Base-by-base conservation (phyloP, 2,888 invertebrate genomes). In the Diabrotica balteata region DNA sequence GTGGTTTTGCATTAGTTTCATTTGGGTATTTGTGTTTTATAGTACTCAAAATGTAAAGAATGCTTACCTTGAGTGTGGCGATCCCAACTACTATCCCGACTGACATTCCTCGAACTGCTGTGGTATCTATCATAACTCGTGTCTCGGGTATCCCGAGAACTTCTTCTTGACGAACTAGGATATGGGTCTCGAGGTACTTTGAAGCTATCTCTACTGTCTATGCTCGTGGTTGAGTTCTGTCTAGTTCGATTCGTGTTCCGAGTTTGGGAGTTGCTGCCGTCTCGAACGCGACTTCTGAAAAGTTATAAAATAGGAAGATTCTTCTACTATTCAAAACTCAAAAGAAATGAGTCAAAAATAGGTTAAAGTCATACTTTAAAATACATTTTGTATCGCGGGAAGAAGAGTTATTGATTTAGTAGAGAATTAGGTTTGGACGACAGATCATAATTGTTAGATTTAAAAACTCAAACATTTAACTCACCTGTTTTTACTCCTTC, bases 31-130 rank as follows among this genome's bases (percentile, higher is more conserved):
- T n/a, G n/a, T n/a, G n/a, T n/a, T n/a, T n/a, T n/a, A n/a, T n/a
- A n/a, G n/a, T n/a, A n/a, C n/a, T n/a, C 7, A 32, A 4, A 52
- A 32, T 8, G 5, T 7, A 4, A 22, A 17, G 2, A 43, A 11
- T 47, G 42, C 50, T 49, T 22, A 67, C 76, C 78, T 64, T 22
- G 17, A 61, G 83, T 80, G 49, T 72, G 82, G 71, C 86, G 80
- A 50, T 86, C 86, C 75, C 83, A 84, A 71, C 86, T 86, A 32
- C 82, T 79, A 71, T 86, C 86, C 46, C 86, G 80, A 73, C 86
- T 86, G 43, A 72, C 72, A 45, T 77, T 76, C 10, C 76, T 71
- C 0, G 79, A 78, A 59, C 66, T 77, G 55, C 76, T 79, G 7
- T 77, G 75, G 60, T 71, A 78, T 51, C 82, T 70, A 45, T 83